phyloP scores from a whole-genome alignment of 2,797 vertebrate species.

The Arremon brunneinucha region DNA sequence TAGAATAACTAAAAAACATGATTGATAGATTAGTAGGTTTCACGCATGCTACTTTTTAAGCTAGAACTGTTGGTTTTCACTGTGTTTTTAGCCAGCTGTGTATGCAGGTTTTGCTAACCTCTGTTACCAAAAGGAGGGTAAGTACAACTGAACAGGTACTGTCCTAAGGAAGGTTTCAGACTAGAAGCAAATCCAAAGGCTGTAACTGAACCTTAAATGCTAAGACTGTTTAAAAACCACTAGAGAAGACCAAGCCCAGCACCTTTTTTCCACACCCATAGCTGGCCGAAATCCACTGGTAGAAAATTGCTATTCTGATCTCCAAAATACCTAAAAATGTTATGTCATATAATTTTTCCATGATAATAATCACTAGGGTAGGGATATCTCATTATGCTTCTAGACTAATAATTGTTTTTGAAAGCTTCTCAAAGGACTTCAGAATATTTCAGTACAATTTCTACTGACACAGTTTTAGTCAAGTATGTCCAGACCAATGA shows the following conservation, averaged over 20 bases:
- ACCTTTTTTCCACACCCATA: not conserved
- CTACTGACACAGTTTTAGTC: not conserved
- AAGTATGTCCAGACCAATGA: not conserved
- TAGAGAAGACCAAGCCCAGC: not conserved
- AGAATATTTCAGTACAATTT: not conserved
- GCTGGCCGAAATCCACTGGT: not conserved
- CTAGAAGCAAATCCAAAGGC: not conserved
- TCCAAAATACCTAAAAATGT: not conserved
- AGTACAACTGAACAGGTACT: not conserved
- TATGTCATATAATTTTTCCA: not conserved
- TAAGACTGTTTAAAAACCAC: not conserved
- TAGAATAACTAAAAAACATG: not conserved
- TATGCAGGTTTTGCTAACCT: not conserved
- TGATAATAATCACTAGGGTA: not conserved
- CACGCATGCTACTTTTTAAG: not conserved
- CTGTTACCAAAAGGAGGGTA: not conserved
- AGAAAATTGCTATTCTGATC: not conserved
- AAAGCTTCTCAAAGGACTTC: not conserved
- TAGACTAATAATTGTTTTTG: not conserved
- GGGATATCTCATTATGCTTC: not conserved
- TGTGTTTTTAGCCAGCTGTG: not conserved
- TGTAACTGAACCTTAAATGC: not conserved
- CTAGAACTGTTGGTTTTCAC: not conserved
- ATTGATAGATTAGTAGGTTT: not conserved
- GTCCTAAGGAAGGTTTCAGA: not conserved